Evolutionary conservation across 2,797 vertebrate genomes (phyloP), one percentile per base, ranked within the genome.

Genomic region (Anguilla pacifica): DNA sequence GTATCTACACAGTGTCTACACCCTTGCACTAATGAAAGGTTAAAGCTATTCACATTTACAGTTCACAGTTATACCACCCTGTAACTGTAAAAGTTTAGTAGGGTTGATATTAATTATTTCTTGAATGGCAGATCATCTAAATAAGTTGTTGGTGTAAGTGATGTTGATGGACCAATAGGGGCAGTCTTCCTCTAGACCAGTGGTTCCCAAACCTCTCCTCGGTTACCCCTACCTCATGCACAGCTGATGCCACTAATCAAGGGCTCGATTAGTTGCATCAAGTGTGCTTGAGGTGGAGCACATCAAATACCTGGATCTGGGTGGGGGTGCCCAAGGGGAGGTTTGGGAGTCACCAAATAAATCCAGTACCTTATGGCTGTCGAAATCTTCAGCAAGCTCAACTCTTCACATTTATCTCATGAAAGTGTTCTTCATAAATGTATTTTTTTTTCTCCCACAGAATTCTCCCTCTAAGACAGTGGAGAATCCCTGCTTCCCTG

Each of bases 401-500:
- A 46, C 74, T 79, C 74, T 43, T 74, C 15, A 31, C 70, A 74
- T 74, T 79, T 7, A 79, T 79, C 35, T 79, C 74, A 79, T 79
- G 39, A 46, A 79, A 22, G 74, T 79, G 15, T 22, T 79, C 17
- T 51, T 49, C 35, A 82, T 49, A 13, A 82, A 51, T 51, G 39
- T 39, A 35, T 88, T 88, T 87, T 91, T 87, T 3, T 13, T n/a
- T 84, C 2, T 81, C 10, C 86, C 59, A 82, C 92, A 98, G 98
- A 90, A 88, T 83, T 94, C 96, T 35, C 22, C 89, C 85, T 93
- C 89, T 82, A 0, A 55, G 82, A 64, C 25, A 2, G 87, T 97
- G 88, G 46, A 83, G 83, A 98, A 99, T 88, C 98, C 98, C 55
- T 99, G 98, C 90, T 98, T 96, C 91, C 96, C 96, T 43, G 90